phyloP scores from a whole-genome alignment of 2,113 vertebrate genomes.

The Micronycteris hirsuta region DNA sequence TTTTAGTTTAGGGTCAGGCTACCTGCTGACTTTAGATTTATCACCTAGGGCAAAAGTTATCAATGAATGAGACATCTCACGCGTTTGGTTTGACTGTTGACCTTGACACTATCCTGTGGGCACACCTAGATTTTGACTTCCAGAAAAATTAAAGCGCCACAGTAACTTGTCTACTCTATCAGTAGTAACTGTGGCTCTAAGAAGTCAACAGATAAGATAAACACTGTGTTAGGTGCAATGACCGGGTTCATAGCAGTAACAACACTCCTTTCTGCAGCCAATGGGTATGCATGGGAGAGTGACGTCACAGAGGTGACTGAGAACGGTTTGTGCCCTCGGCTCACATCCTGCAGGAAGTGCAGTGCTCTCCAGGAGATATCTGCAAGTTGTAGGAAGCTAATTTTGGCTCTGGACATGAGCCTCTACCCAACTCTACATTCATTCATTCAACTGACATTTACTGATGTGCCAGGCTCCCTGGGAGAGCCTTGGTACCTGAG shows the following conservation, averaged over 20 bases:
- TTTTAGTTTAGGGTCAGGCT: neutral
- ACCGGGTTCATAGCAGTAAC: neutral
- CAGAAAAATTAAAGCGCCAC: neutral
- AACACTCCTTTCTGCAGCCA: neutral
- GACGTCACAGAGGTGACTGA: neutral
- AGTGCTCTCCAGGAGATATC: neutral
- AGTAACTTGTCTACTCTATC: neutral
- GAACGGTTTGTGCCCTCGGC: neutral
- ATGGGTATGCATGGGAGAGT: neutral
- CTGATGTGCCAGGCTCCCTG: neutral
- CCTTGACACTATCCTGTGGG: neutral
- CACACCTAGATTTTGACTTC: neutral
- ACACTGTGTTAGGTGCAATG: neutral
- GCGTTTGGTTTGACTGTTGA: fast-evolving
- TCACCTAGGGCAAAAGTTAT: neutral
- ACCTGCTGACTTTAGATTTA: neutral
- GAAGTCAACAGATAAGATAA: constrained; percentile 1
- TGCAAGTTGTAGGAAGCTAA: neutral
- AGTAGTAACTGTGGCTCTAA: neutral
- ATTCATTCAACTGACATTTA: neutral
- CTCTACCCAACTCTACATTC: neutral
- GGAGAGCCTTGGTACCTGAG: too few species aligned
- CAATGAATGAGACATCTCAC: neutral
- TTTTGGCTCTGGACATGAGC: neutral
- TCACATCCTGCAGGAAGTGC: neutral